Evolutionary conservation across 92 coral and sea anemone genomes (phyloP).

Genomic region (Phenganax stokvisi): DNA sequence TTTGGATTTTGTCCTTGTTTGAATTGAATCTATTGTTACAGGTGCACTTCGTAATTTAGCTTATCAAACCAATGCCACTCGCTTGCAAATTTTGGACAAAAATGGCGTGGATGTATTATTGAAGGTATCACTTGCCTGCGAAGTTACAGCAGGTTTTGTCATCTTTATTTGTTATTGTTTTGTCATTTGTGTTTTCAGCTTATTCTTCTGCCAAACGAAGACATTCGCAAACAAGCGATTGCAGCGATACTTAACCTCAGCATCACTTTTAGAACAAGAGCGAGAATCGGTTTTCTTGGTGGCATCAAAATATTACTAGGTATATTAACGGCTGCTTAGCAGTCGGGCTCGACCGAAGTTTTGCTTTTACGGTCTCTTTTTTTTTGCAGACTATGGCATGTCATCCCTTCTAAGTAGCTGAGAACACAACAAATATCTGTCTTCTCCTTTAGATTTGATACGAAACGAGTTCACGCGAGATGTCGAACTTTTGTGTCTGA

Average conservation of each 20-base stretch:
- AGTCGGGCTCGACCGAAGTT: too few relatives aligned
- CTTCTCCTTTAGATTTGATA: slow-evolving; percentile 54
- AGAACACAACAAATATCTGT: not conserved
- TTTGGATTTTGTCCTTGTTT: not conserved
- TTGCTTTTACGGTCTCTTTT: too few relatives aligned
- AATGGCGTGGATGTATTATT: slow-evolving; percentile 69
- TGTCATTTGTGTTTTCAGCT: slow-evolving; percentile 45
- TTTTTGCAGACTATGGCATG: not conserved
- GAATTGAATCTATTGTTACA: slow-evolving; percentile 21
- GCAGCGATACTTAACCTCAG: slow-evolving; percentile 77
- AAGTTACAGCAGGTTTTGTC: not conserved
- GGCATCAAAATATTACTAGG: slow-evolving; percentile 77
- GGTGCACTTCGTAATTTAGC: slow-evolving; percentile 80
- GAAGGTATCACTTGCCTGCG: slow-evolving; percentile 47
- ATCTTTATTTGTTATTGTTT: not conserved
- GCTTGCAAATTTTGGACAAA: slow-evolving; percentile 55
- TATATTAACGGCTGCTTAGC: slow-evolving; percentile 1
- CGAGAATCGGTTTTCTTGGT: slow-evolving; percentile 80
- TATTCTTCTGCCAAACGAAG: slow-evolving; percentile 62
- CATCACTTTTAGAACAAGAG: slow-evolving; percentile 57
- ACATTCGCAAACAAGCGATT: slow-evolving; percentile 61
- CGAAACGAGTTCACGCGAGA: slow-evolving; percentile 55
- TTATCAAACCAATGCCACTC: slow-evolving; percentile 51
- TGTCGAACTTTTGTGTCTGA: slow-evolving; percentile 54
- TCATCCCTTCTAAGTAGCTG: not conserved